phyloP scores from a whole-genome alignment of 2,797 vertebrate genomes.

The Eleutherodactylus coqui region DNA sequence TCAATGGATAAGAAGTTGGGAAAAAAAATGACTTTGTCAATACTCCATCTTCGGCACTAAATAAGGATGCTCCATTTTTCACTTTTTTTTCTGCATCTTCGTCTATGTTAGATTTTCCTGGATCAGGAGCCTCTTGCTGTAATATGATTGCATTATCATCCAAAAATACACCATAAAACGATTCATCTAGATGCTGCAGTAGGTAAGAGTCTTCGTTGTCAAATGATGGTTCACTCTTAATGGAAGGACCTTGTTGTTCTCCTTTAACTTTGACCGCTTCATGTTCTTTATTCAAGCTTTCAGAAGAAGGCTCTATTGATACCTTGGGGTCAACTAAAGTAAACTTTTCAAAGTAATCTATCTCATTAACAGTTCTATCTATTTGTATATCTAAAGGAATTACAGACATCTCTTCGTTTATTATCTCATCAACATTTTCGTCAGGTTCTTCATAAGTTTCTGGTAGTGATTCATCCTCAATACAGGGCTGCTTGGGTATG shows the following conservation, averaged over 20 bases:
- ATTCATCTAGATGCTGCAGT: constrained; percentile 84
- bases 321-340: constrained; percentile 86
- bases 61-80: constrained; percentile 82
- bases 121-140: constrained; percentile 54
- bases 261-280: neutral
- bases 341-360: constrained; percentile 95
- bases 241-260: constrained; percentile 60
- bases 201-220: constrained; percentile 64
- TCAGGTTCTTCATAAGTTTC: neutral
- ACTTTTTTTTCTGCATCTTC: constrained; percentile 55
- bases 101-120: neutral
- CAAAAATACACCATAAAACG: constrained; percentile 82
- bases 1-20: constrained; percentile 83
- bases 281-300: constrained; percentile 55
- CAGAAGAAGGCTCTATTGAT: constrained; percentile 72
- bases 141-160: constrained; percentile 58
- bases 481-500: constrained; percentile 70
- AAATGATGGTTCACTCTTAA: constrained; percentile 66
- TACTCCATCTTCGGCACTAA: constrained; percentile 82
- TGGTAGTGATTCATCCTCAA: constrained; percentile 31
- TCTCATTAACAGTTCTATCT: constrained; percentile 71
- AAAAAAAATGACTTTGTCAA: constrained; percentile 85
- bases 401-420: constrained; percentile 64
- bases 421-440: constrained; percentile 59
- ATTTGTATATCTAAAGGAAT: constrained; percentile 54